Conservation (phyloP, 2,888 invertebrate genomes). For the Drosophila leonis region DNA sequence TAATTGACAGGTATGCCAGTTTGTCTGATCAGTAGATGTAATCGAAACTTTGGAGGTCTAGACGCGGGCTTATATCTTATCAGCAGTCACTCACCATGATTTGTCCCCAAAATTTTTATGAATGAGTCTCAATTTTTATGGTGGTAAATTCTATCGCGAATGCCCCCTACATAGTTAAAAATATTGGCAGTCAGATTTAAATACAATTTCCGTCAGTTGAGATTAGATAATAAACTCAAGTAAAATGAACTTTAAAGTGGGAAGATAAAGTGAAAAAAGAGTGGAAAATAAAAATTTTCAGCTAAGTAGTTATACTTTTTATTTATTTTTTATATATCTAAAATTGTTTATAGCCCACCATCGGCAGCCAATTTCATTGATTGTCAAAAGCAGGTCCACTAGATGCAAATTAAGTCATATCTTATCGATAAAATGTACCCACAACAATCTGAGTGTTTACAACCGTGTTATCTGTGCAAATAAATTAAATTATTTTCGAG, state of each 20-base stretch:
- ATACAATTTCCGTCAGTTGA: not conserved
- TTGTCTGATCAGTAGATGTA: not conserved
- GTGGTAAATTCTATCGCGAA: too few species aligned
- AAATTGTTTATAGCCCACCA: not conserved
- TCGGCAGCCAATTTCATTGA: conserved; percentile 2
- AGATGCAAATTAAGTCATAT: conserved; percentile 18
- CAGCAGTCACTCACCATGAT: not conserved
- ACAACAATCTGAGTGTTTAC: not conserved
- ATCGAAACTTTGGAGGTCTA: not conserved
- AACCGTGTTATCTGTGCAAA: conserved; percentile 22
- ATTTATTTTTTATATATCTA: not conserved
- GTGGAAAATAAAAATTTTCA: not conserved
- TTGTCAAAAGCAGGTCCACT: not conserved
- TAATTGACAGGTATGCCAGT: not conserved
- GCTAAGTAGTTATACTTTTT: not conserved
- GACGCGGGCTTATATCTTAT: conserved; percentile 6
- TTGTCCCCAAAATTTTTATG: conserved; percentile 4
- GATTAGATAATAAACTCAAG: conserved; percentile 28
- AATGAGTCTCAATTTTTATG: conserved; percentile 14
- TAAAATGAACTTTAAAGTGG: conserved; percentile 13
- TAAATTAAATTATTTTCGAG: conserved; percentile 26
- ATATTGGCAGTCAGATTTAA: not conserved
- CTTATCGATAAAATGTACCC: conserved; percentile 22
- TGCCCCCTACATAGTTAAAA: not conserved
- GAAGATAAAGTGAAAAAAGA: conserved; percentile 24